phyloP scores from a whole-genome alignment of 2,113 vertebrate genomes.

The Oenanthe melanoleuca region DNA sequence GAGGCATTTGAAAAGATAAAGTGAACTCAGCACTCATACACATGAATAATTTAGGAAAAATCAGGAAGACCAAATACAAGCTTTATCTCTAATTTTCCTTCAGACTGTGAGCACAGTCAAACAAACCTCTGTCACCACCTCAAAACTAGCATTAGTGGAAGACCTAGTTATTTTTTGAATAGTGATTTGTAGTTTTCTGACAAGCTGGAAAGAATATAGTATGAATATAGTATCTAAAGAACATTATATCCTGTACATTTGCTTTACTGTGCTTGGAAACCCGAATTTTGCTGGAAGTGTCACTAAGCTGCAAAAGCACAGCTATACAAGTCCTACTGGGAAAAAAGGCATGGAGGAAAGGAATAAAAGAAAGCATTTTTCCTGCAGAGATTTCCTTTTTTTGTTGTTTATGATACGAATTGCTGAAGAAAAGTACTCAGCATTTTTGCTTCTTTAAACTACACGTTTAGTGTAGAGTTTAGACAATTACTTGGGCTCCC shows the following conservation, averaged over 20 bases:
- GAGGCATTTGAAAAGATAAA: background rate
- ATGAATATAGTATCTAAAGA: background rate
- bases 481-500: background rate
- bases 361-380: background rate
- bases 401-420: background rate
- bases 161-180: constrained; percentile 2
- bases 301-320: background rate
- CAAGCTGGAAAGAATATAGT: background rate
- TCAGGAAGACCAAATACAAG: background rate
- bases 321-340: background rate
- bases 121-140: background rate
- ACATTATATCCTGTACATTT: background rate
- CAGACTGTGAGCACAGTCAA: background rate
- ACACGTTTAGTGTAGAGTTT: background rate
- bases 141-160: background rate
- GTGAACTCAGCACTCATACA: background rate
- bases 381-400: background rate
- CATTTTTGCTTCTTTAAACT: background rate
- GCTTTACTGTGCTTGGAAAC: background rate
- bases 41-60: background rate
- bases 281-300: background rate
- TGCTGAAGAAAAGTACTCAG: background rate
- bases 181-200: background rate
- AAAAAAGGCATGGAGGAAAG: background rate
- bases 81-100: background rate